A percentile compares a stretch with the other conserved stretches of the same genome.
Conservation (phyloP, 2,888 invertebrate species). For the Phengaris arion region DNA sequence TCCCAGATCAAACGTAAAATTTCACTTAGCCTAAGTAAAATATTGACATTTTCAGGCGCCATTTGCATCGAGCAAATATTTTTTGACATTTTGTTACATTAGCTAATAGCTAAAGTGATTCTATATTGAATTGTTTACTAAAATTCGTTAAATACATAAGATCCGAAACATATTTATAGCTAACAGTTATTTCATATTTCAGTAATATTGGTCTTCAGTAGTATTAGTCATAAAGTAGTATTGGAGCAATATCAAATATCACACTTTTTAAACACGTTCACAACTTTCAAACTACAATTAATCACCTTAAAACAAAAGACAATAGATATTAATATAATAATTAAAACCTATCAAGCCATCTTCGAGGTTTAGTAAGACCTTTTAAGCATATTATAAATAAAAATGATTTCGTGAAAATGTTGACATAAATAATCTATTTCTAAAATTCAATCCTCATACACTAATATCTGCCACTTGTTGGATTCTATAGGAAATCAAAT, state of each 20-base stretch:
- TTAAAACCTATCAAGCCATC: too few species aligned
- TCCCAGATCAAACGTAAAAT: constrained; percentile 51
- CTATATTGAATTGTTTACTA: background rate
- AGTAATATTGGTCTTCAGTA: too few species aligned
- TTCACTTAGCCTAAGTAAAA: constrained; percentile 38
- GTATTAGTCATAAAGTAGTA: too few species aligned
- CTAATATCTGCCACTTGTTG: constrained; percentile 3
- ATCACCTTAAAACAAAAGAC: too few species aligned
- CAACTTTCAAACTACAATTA: too few species aligned
- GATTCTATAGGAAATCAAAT: constrained; percentile 10
- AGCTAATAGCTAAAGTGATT: background rate
- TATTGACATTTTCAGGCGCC: constrained; percentile 17
- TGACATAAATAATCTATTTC: background rate
- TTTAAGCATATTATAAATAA: background rate
- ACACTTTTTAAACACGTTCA: too few species aligned
- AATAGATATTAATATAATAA: too few species aligned
- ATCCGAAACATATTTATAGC: too few species aligned
- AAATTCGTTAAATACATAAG: background rate
- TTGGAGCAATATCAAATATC: too few species aligned
- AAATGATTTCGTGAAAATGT: background rate
- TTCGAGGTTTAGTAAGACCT: too few species aligned
- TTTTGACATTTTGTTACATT: background rate
- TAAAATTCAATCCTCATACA: background rate
- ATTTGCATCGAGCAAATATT: constrained; percentile 9
- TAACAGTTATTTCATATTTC: too few species aligned